phyloP scores from a whole-genome alignment of 2,888 invertebrate genomes.

The Nycteola revayana region DNA sequence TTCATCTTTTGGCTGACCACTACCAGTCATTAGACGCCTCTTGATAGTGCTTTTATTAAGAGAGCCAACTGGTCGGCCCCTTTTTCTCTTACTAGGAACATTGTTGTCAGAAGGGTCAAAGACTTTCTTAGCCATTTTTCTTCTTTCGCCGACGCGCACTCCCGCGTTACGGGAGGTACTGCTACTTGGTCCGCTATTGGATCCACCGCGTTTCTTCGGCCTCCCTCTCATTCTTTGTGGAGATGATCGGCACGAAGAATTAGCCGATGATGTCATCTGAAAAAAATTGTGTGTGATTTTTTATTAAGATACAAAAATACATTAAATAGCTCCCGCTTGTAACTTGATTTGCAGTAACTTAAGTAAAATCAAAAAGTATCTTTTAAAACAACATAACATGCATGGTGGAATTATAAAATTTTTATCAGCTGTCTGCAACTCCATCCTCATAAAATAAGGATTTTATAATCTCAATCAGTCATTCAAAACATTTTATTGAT shows the following conservation, averaged over 20 bases:
- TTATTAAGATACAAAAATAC: no score
- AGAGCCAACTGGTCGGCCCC: conserved; percentile 85
- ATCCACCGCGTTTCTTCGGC: conserved; percentile 63
- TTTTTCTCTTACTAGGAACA: conserved; percentile 86
- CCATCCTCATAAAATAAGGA: no score
- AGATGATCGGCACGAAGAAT: conserved; percentile 75
- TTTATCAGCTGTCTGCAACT: no score
- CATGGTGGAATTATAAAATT: no score
- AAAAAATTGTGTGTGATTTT: no score
- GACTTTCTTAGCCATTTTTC: conserved; percentile 91
- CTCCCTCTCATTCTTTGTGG: conserved; percentile 72
- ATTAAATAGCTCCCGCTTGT: no score
- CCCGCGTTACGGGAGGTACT: conserved; percentile 56
- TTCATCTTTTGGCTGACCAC: conserved; percentile 51
- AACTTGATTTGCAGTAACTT: no score
- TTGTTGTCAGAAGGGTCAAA: conserved; percentile 94
- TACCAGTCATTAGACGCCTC: conserved; percentile 65
- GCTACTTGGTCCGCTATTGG: conserved; percentile 46
- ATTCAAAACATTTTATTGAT: no score
- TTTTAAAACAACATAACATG: no score
- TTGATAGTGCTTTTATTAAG: conserved; percentile 83
- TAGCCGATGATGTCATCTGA: conserved; percentile 77
- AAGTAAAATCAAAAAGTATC: no score
- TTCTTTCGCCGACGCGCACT: conserved; percentile 81
- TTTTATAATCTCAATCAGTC: no score